These are phyloP conservation scores for Monarcha castaneiventris DNA, from an alignment of 2,113 vertebrate species.

Conservation along the genomic window DNA sequence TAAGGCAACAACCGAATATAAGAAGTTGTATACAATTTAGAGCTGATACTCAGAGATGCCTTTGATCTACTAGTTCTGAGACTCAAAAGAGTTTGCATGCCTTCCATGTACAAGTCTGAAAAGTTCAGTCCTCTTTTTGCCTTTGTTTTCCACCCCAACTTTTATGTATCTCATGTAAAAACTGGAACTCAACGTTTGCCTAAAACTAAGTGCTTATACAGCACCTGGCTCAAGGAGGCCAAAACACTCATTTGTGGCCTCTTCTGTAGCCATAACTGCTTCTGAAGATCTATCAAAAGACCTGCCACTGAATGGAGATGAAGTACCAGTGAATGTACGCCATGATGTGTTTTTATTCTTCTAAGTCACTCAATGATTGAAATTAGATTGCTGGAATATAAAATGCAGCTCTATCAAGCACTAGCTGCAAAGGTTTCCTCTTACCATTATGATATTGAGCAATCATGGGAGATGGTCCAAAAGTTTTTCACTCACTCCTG, in stretches of 20 bases:
- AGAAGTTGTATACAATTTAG: not conserved
- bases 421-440: not conserved
- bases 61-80: not conserved
- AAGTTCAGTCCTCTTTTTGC: not conserved
- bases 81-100: not conserved
- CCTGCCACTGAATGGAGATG: not conserved
- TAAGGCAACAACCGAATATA: not conserved
- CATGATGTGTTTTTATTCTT: not conserved
- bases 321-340: not conserved
- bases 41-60: not conserved
- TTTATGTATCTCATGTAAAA: not conserved
- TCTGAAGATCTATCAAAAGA: not conserved
- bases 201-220: not conserved
- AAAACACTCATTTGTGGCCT: not conserved
- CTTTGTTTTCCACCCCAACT: not conserved
- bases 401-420: not conserved
- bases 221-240: not conserved
- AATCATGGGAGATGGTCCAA: not conserved
- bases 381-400: not conserved
- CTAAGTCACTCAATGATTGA: not conserved
- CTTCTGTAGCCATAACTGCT: not conserved
- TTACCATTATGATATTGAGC: not conserved
- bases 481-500: not conserved
- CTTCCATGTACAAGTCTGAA: not conserved
- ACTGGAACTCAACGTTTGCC: not conserved